Evolutionary conservation across 2,888 invertebrate species (phyloP), one percentile per base, ranked within the genome.

Genomic region (Aplocera efformata): DNA sequence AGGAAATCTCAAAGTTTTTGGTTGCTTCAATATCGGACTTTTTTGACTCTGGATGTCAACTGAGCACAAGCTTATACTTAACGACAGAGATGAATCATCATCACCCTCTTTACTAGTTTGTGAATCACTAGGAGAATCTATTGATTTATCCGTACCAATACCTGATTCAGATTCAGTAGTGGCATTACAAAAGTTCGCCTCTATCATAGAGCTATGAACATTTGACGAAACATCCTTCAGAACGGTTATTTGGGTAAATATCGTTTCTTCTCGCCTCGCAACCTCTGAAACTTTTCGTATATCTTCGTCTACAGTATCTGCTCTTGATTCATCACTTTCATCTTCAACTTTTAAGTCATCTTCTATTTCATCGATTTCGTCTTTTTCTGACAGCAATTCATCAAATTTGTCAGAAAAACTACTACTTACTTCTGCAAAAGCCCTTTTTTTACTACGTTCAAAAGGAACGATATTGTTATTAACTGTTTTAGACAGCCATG

Each of bases 1-100:
- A 0, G 95, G 95, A 74, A 95, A 95, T 63, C 95, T 90, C 56
- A 96, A 92, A 43, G 93, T 95, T 74, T 94, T 94, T 22, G 95
- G 95, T 60, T 93, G 93, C 47, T 94, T 94, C 32, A 95, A 72
- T 40, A 95, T 94, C 7, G 95, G 95, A 61, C 94, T 94, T 58
- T 92, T 92, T 65, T 90, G 90, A 49, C 80, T 75, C 34, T 72
- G 77, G 33, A 70, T 60, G 17, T 86, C 86, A 41, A 75, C 64
- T 10, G 81, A 83, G 65, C 80, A 74, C 53, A 83, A 65, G 62
- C 85, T 88, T 34, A 88, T 70, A 65, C 86, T 83, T 47, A 88
- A 63, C 7, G 82, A 84, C 44, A 86, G 60, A 21, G 80, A 77
- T 3, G 86, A 88, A 56, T 89, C 88, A 26, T 89, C 88, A 48